Percentiles rank a stretch among this genome's conserved stretches.
Evolutionary conservation across 2,888 invertebrate genomes (phyloP).

Genomic region (Nowickia ferox): DNA sequence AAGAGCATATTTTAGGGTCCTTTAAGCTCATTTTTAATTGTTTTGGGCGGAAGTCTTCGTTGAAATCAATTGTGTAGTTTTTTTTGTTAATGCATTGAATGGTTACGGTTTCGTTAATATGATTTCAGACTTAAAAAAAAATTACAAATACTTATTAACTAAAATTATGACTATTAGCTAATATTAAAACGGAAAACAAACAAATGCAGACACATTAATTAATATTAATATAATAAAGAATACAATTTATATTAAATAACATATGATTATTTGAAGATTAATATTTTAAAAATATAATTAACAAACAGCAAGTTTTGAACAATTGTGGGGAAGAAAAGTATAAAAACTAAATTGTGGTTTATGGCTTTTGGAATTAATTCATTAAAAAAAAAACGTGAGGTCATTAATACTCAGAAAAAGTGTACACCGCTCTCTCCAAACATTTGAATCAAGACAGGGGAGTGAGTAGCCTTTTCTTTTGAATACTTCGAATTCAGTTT

Average conservation of each 20-base stretch:
- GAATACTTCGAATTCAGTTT: no score
- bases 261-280: not conserved
- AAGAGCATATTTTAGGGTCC: not conserved
- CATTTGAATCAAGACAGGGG: no score
- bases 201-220: constrained; percentile 11
- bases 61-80: not conserved
- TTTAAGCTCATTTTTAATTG: constrained; percentile 23
- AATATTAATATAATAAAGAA: not conserved
- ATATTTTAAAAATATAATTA: not conserved
- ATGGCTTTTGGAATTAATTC: no score
- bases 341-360: no score
- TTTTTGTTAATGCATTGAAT: not conserved
- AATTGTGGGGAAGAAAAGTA: no score
- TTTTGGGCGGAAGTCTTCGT: constrained; percentile 10
- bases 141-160: constrained; percentile 28
- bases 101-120: constrained; percentile 46
- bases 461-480: no score
- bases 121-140: constrained; percentile 50
- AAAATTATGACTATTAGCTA: constrained; percentile 3
- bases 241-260: not conserved
- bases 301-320: not conserved
- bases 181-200: constrained; percentile 20
- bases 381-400: no score
- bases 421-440: no score
- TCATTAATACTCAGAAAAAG: no score